A percentile compares a stretch with the other conserved stretches of the same genome.
Conservation (phyloP, 2,888 invertebrate genomes). For the Plebejus argus region DNA sequence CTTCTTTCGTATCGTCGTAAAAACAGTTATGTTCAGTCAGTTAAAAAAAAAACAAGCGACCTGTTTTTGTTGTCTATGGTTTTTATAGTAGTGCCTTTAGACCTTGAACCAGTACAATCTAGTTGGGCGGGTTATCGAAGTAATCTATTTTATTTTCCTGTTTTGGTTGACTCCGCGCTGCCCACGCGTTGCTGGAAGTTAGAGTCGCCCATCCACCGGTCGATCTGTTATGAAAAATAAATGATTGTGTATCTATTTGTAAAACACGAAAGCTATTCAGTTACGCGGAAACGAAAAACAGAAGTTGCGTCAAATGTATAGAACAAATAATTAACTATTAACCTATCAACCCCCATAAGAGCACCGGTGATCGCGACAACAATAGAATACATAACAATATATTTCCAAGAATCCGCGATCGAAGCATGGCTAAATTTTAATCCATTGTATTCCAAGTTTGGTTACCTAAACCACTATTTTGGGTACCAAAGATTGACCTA, state of each 20-base stretch:
- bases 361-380: too few relatives aligned
- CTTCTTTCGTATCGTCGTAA: background rate
- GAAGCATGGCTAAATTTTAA: too few relatives aligned
- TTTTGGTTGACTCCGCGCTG: conserved; percentile 56
- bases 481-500: too few relatives aligned
- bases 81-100: background rate
- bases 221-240: conserved; percentile 45
- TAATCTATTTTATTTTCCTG: conserved; percentile 61
- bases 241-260: background rate
- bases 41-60: background rate
- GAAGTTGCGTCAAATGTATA: too few relatives aligned
- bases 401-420: too few relatives aligned
- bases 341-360: too few relatives aligned
- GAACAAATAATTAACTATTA: too few relatives aligned
- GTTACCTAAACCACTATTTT: too few relatives aligned
- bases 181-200: conserved; percentile 71
- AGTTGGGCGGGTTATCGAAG: conserved; percentile 72
- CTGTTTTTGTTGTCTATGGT: background rate
- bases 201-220: conserved; percentile 72
- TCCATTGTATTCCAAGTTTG: too few relatives aligned
- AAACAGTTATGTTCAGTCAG: background rate
- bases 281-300: too few relatives aligned
- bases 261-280: too few relatives aligned
- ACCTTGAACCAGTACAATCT: background rate
- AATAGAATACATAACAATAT: too few relatives aligned